Evolutionary conservation across 2,888 invertebrate genomes (phyloP), one percentile per base, ranked within the genome.

Genomic region (Spialia ferax): DNA sequence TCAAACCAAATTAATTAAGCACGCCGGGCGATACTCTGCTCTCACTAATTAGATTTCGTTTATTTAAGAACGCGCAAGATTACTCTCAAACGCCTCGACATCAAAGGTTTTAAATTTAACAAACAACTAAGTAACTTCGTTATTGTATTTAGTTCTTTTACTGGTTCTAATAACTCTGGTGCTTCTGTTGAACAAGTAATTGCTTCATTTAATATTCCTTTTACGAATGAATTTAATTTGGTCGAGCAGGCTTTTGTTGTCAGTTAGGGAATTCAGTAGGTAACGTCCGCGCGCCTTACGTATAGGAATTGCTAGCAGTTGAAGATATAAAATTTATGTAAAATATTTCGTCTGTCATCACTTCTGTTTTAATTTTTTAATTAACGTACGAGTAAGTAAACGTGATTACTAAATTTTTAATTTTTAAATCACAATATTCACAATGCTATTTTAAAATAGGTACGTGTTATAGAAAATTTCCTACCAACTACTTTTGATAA

Each of bases 1-100:
- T 29, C 15, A 32, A 18, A 18, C 29, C 32, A 56, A 56, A 35
- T 22, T 57, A 57, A 57, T 57, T 57, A 57, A 20, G 35, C 20
- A 11, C 38, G 20, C 35, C 38, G 56, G 5, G 35, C 22, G 18
- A 5, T 32, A n/a, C 20, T 45, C 18, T 13, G 20, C 20, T 15
- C 10, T 18, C 35, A 6, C 38, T 57, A 57, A 38, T 57, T 38
- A 57, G 22, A 57, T 57, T 57, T 57, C 32, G 22, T 38, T 57
- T 57, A 57, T 57, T 35, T 57, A 57, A 57, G 56, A 38, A 57
- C 56, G 18, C 22, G 20, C 32, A 15, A 32, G 55, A 35, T 57
- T 38, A 57, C 20, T 38, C 56, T 38, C 56, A 35, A 32, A 57
- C 56, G 38, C 20, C 48, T 60, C 18, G 8, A 45, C 60, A 48